Percentiles rank a stretch among this genome's conserved stretches.
Evolutionary conservation across 2,113 vertebrate species (phyloP).

Genomic region (Hystrix cristata): DNA sequence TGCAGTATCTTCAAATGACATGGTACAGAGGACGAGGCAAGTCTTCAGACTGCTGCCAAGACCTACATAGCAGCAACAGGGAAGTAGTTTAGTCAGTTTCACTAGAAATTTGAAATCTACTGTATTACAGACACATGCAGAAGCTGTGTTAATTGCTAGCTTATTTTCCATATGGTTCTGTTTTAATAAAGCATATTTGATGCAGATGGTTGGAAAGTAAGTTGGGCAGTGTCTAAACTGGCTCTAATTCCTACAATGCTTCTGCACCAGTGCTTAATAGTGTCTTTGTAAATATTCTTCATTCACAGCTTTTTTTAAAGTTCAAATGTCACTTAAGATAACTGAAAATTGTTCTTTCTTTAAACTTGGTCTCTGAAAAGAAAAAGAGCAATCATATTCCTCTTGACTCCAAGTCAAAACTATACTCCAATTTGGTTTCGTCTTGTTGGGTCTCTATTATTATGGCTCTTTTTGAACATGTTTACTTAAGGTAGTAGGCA

Average conservation of each 20-base stretch:
- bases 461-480: slow-evolving; percentile 85
- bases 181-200: slow-evolving; percentile 97
- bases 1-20: slow-evolving; percentile 83
- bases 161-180: slow-evolving; percentile 98
- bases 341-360: slow-evolving; percentile 88
- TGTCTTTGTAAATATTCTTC: slow-evolving; percentile 87
- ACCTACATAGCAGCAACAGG: slow-evolving; percentile 92
- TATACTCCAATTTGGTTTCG: slow-evolving; percentile 82
- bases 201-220: slow-evolving; percentile 96
- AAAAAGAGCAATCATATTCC: slow-evolving; percentile 90
- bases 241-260: slow-evolving; percentile 92
- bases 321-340: slow-evolving; percentile 90
- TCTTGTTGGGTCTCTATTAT: slow-evolving; percentile 88
- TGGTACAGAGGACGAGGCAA: slow-evolving; percentile 88
- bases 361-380: slow-evolving; percentile 86
- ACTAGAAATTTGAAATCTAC: slow-evolving; percentile 95
- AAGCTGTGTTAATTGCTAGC: slow-evolving; percentile 96
- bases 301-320: slow-evolving; percentile 87
- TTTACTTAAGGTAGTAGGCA: slow-evolving; percentile 84
- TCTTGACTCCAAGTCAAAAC: slow-evolving; percentile 88
- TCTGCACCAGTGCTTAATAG: slow-evolving; percentile 89
- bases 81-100: slow-evolving; percentile 94
- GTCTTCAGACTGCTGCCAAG: slow-evolving; percentile 87
- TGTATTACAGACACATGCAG: slow-evolving; percentile 93
- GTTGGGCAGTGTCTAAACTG: slow-evolving; percentile 92